Percentiles rank a stretch among this genome's conserved stretches.
Conservation (phyloP, 2,888 invertebrate species). For the Drosophila cognata region DNA sequence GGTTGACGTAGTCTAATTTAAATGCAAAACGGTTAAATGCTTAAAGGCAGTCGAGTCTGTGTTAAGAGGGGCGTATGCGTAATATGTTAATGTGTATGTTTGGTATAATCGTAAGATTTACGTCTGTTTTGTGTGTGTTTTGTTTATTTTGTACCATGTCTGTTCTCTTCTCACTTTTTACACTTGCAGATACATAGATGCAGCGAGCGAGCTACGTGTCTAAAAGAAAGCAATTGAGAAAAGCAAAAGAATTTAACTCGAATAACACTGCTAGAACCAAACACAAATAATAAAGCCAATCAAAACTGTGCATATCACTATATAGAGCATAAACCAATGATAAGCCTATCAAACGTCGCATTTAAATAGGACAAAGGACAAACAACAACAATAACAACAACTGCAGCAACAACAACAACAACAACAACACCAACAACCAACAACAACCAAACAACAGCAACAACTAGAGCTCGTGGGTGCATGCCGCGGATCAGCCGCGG, state of each 20-base stretch:
- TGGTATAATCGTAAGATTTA: slow-evolving; percentile 30
- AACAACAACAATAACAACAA: slow-evolving; percentile 21
- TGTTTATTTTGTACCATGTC: slow-evolving; percentile 57
- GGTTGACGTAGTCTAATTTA: slow-evolving; percentile 62
- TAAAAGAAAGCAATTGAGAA: slow-evolving; percentile 27
- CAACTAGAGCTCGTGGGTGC: slow-evolving; percentile 52
- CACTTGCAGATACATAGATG: slow-evolving; percentile 69
- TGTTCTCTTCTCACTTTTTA: slow-evolving; percentile 59
- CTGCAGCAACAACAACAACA: slow-evolving; percentile 7
- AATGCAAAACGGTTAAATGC: slow-evolving; percentile 59
- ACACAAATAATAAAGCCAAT: slow-evolving; percentile 46
- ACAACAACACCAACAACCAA: slow-evolving; percentile 6
- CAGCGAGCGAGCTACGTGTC: slow-evolving; percentile 31
- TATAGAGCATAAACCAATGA: slow-evolving; percentile 30
- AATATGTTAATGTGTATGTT: slow-evolving; percentile 29
- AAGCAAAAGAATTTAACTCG: slow-evolving; percentile 43
- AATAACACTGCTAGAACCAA: slow-evolving; percentile 28
- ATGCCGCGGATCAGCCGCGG: slow-evolving; percentile 85
- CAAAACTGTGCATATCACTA: slow-evolving; percentile 68
- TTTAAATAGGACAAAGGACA: slow-evolving; percentile 46
- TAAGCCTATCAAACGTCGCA: slow-evolving; percentile 70
- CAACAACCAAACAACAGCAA: slow-evolving; percentile 4
- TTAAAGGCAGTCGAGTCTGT: slow-evolving; percentile 20
- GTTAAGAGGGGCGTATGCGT: slow-evolving; percentile 56
- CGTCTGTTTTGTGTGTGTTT: slow-evolving; percentile 38